Evolutionary conservation across 2,797 vertebrate species (phyloP).

Genomic region (Nyctibius grandis): DNA sequence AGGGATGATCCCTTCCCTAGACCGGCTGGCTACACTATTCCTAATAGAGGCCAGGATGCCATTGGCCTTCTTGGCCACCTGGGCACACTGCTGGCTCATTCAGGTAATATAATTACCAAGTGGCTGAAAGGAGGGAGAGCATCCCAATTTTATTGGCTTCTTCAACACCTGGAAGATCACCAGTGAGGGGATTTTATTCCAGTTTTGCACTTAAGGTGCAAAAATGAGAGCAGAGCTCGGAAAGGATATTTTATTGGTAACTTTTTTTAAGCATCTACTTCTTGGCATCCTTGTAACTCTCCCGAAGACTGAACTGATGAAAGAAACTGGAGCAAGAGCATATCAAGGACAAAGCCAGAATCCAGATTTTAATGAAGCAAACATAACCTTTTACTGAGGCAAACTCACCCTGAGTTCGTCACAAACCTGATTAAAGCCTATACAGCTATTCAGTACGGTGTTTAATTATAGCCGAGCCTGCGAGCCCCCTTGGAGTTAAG

Average conservation of each 20-base stretch:
- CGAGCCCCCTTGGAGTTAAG: neutral
- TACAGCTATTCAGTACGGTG: neutral
- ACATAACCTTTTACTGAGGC: neutral
- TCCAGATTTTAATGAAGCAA: slow-evolving; percentile 39
- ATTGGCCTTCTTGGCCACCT: too few relatives aligned
- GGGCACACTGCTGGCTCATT: too few relatives aligned
- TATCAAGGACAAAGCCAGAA: neutral
- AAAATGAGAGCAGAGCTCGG: neutral
- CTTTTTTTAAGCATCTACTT: neutral
- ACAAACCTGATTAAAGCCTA: neutral
- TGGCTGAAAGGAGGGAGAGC: neutral
- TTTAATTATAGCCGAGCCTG: neutral
- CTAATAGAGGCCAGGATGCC: too few relatives aligned
- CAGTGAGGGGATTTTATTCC: neutral
- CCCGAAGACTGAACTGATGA: neutral
- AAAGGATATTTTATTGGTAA: neutral
- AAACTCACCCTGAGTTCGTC: neutral
- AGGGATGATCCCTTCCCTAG: too few relatives aligned
- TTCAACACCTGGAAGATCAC: neutral
- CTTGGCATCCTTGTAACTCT: neutral
- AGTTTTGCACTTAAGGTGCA: neutral
- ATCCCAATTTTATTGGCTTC: neutral
- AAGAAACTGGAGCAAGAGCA: slow-evolving; percentile 21
- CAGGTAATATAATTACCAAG: neutral
- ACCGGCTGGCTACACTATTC: too few relatives aligned